Base-by-base conservation (phyloP, 2,797 vertebrate species). In the Clarias laeviceps region DNA sequence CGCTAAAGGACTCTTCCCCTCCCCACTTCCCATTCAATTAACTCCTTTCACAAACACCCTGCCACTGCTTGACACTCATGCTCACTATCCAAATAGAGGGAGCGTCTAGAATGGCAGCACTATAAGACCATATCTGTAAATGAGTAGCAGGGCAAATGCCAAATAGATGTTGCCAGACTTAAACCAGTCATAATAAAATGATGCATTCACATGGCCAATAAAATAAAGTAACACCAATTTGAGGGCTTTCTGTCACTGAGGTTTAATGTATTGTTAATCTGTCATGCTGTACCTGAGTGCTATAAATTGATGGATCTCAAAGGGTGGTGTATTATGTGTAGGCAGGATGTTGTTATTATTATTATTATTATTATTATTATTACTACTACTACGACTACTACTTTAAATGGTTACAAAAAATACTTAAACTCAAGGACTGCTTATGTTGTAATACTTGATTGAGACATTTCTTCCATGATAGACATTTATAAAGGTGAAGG, bases 11-110 rank as follows among this genome's bases (percentile, higher is more conserved):
- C 89, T 89, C 88, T 91, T 88, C 77, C 89, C 89, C 89, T 85
- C 91, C 90, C 92, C 81, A 74, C 89, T 88, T 91, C 94, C 91
- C 91, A 92, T 93, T 92, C 91, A 92, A 92, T 93, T 89, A 85
- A 91, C 86, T 84, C 81, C 80, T 80, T 69, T 85, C 80, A 85
- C 87, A 88, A 89, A 88, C 81, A 84, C 82, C 68, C 73, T 37
- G 82, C 68, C 87, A 84, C 80, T 85, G 83, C 76, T 82, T 86
- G 65, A 68, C 77, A 87, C 82, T 77, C 85, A 86, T 88, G 82
- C 86, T 87, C 84, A 88, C 84, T 85, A 83, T 88, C 82, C n/a
- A 88, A 78, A 87, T 64, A 85, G 45, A 81, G 40, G 59, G 40
- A 82, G 88, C 82, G n/a, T 82, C 74, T 59, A 68, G 80, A 74